Percentiles rank a stretch among this genome's conserved stretches.
These are phyloP conservation scores for Mesochorus sp. DNA, from an alignment of 2,888 invertebrate species.

Conservation along the genomic window DNA sequence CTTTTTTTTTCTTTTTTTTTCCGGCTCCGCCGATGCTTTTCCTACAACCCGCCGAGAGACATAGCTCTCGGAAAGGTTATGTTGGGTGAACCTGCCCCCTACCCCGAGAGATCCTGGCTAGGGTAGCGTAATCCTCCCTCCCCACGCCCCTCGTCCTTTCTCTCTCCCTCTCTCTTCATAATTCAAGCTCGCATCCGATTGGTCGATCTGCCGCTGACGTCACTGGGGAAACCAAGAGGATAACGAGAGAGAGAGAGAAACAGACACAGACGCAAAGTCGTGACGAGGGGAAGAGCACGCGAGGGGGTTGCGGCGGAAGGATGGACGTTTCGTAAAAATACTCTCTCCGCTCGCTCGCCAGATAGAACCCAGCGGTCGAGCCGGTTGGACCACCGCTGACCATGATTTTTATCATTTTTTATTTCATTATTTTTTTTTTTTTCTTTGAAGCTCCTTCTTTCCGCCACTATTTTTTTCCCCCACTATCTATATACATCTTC, in stretches of 20 bases:
- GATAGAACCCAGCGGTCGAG: slow-evolving; percentile 74
- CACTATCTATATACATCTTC: neutral
- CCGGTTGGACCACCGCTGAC: slow-evolving; percentile 68
- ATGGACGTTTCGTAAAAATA: slow-evolving; percentile 75
- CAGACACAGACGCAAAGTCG: slow-evolving; percentile 22
- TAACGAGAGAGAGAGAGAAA: slow-evolving; percentile 65
- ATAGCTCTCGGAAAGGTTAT: slow-evolving; percentile 40
- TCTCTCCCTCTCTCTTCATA: slow-evolving; percentile 70
- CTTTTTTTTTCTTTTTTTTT: slow-evolving; percentile 24
- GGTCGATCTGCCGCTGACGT: slow-evolving; percentile 76
- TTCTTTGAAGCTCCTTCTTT: no score
- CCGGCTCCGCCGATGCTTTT: slow-evolving; percentile 42
- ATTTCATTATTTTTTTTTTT: slow-evolving; percentile 12
- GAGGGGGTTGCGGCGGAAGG: slow-evolving; percentile 64
- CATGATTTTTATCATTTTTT: slow-evolving; percentile 47
- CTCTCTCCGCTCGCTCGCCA: slow-evolving; percentile 66
- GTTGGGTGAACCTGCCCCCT: slow-evolving; percentile 51
- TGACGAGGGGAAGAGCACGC: slow-evolving; percentile 31
- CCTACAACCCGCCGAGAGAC: slow-evolving; percentile 22
- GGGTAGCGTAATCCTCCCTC: slow-evolving; percentile 74
- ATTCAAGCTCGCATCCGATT: slow-evolving; percentile 75
- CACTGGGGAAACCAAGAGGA: slow-evolving; percentile 75
- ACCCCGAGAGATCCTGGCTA: slow-evolving; percentile 66
- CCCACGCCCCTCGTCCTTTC: slow-evolving; percentile 57
- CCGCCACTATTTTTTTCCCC: slow-evolving; percentile 4